Conservation (phyloP, 2,888 invertebrate species). For the Resseliella maxima region DNA sequence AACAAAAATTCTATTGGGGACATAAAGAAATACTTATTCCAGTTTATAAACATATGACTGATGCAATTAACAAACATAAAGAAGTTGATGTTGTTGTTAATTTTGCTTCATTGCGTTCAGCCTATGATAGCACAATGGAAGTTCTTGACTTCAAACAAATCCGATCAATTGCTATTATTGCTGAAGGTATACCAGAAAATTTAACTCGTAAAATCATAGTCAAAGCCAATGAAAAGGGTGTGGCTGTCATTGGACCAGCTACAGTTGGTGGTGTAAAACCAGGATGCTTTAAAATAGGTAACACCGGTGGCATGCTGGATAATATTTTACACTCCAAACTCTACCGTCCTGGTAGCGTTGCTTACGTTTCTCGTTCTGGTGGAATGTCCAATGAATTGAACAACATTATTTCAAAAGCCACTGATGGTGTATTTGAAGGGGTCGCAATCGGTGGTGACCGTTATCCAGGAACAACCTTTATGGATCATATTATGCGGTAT, state of each 20-base stretch:
- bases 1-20: constrained; percentile 99
- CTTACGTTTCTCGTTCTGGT: constrained; percentile 97
- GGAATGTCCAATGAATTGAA: constrained; percentile 99
- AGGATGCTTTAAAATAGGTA: constrained; percentile 98
- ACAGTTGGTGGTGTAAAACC: constrained; percentile 98
- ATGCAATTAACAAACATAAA: constrained; percentile 94
- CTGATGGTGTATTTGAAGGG: constrained; percentile 97
- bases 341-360: constrained; percentile 96
- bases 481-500: constrained; percentile 94
- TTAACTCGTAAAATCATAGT: constrained; percentile 94
- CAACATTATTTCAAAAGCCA: constrained; percentile 95
- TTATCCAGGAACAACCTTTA: constrained; percentile 98
- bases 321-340: constrained; percentile 97
- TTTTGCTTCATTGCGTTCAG: constrained; percentile 97
- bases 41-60: constrained; percentile 96
- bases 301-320: constrained; percentile 99
- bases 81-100: constrained; percentile 96
- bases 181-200: constrained; percentile 99
- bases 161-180: constrained; percentile 96
- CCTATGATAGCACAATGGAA: constrained; percentile 96
- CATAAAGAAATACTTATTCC: constrained; percentile 95
- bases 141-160: constrained; percentile 95
- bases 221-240: constrained; percentile 83
- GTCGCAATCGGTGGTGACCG: constrained; percentile 98
- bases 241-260: constrained; percentile 91